phyloP scores from a whole-genome alignment of 2,113 vertebrate genomes.

The Solenodon paradoxus region DNA sequence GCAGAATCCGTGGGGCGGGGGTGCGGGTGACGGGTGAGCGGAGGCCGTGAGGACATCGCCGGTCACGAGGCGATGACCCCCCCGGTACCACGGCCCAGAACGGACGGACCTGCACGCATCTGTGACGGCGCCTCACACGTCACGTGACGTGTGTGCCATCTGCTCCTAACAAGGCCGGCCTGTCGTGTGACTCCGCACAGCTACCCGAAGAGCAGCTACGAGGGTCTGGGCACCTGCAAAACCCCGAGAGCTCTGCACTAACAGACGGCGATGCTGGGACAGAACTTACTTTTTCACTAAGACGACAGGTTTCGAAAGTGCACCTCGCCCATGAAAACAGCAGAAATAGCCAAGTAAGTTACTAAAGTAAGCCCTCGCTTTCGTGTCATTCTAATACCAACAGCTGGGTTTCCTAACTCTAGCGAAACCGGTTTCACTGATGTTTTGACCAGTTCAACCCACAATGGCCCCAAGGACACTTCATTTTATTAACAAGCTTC shows the following conservation, averaged over 20 bases:
- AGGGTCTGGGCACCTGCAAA: no score
- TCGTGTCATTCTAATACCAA: neutral
- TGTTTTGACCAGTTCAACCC: neutral
- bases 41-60: no score
- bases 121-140: no score
- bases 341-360: neutral
- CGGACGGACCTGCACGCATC: no score
- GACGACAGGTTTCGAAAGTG: neutral
- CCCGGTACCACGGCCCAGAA: no score
- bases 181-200: neutral
- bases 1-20: no score
- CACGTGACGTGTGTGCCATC: no score
- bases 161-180: neutral
- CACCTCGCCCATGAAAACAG: neutral
- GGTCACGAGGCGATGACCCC: no score
- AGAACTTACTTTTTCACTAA: neutral
- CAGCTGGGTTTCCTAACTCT: neutral
- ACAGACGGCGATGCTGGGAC: neutral
- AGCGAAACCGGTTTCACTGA: slow-evolving; percentile 42
- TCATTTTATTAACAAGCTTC: slow-evolving; percentile 2
- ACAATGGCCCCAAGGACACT: neutral
- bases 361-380: neutral
- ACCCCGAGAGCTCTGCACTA: neutral
- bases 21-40: no score
- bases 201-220: no score